A percentile compares a stretch with the other conserved stretches of the same genome.
phyloP scores from a whole-genome alignment of 92 coral and sea anemone species.

The Palythoa grandiflora region DNA sequence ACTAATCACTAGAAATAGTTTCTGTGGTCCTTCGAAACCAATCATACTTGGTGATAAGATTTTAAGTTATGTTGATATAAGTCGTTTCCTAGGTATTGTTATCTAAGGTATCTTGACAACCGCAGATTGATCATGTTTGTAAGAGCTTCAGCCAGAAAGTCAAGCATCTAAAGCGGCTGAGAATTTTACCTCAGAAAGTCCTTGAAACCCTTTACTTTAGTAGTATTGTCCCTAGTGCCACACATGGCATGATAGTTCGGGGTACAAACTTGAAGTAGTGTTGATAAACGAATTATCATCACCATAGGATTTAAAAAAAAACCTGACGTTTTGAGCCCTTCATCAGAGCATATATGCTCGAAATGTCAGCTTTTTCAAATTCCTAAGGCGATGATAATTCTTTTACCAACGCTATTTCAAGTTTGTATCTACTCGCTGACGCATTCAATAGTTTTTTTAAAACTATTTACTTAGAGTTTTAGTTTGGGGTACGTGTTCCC shows the following conservation, averaged over 20 bases:
- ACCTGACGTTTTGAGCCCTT: no score
- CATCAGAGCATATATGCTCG: no score
- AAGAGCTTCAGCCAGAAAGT: conserved; percentile 52
- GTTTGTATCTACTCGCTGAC: no score
- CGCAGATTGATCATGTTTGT: neutral
- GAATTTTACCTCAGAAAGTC: conserved; percentile 41
- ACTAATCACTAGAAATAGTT: conserved; percentile 47
- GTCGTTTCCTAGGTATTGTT: conserved; percentile 48
- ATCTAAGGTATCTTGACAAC: conserved; percentile 58
- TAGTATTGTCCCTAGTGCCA: neutral
- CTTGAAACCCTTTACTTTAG: conserved; percentile 44
- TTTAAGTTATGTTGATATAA: neutral
- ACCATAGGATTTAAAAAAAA: no score
- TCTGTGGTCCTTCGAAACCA: conserved; percentile 47
- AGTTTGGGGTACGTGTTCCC: no score
- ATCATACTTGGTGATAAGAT: conserved; percentile 51
- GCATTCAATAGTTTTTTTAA: no score
- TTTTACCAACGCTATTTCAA: no score
- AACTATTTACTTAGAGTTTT: no score
- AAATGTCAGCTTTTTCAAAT: no score
- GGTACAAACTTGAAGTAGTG: neutral
- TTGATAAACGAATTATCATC: no score
- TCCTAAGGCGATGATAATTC: no score
- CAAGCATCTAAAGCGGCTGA: conserved; percentile 28
- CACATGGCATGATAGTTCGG: conserved; percentile 33